Conservation (phyloP, 2,797 vertebrate genomes). For the Muraenolepis orangiensis region DNA sequence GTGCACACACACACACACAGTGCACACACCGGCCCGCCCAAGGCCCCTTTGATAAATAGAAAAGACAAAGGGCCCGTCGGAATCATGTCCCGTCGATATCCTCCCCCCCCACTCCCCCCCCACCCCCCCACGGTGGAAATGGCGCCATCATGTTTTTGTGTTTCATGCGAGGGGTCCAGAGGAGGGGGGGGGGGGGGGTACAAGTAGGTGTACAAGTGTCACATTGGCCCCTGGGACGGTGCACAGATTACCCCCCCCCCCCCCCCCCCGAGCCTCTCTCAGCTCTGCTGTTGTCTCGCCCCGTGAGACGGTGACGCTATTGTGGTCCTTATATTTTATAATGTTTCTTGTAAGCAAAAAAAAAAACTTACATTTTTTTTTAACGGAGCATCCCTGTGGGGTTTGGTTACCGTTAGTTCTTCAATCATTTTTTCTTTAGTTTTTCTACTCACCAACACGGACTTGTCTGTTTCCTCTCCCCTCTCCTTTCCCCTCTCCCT, state of each 20-base stretch:
- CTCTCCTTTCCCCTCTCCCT: not conserved
- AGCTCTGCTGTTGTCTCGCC: too few species aligned
- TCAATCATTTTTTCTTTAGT: not conserved
- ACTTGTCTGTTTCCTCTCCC: conserved; percentile 18
- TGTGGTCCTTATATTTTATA: too few species aligned
- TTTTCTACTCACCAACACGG: too few species aligned
- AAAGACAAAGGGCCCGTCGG: conserved; percentile 62
- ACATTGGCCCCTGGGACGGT: not conserved
- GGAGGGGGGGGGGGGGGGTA: not conserved
- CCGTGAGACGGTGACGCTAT: too few species aligned
- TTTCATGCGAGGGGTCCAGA: conserved; percentile 12
- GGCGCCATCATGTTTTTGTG: conserved; percentile 20
- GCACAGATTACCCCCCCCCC: not conserved
- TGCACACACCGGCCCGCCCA: conserved; percentile 31
- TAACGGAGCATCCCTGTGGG: not conserved
- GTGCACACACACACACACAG: not conserved
- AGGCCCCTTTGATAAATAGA: conserved; percentile 62
- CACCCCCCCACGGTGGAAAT: conserved; percentile 10
- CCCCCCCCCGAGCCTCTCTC: too few species aligned
- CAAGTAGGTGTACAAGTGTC: not conserved
- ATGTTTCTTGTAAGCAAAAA: too few species aligned
- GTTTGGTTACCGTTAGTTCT: not conserved
- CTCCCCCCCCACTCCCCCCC: conserved; percentile 20
- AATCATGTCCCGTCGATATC: conserved; percentile 55
- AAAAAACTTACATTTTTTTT: too few species aligned